phyloP scores from a whole-genome alignment of 2,113 vertebrate species.

The Taurulus bubalis region DNA sequence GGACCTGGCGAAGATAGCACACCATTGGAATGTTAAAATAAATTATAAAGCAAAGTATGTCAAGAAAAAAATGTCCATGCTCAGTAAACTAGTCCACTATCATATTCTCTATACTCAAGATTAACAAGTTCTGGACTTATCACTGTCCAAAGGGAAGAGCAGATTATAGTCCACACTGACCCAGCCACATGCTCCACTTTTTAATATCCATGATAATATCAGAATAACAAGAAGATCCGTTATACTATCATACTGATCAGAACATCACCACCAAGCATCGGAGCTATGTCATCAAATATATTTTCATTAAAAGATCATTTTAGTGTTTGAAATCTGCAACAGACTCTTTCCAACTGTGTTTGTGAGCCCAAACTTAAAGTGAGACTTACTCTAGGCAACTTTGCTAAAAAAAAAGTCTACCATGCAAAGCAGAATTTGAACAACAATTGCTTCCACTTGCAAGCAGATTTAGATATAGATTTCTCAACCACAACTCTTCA shows the following conservation, averaged over 20 bases:
- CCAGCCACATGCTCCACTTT: not conserved
- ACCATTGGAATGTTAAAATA: not conserved
- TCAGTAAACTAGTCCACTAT: not conserved
- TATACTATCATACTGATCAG: slow-evolving; percentile 19
- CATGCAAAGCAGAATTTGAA: not conserved
- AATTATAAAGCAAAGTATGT: too few species aligned
- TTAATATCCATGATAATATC: slow-evolving; percentile 46
- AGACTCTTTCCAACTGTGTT: not conserved
- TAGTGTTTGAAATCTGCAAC: not conserved
- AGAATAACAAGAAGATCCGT: not conserved
- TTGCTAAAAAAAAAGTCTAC: not conserved
- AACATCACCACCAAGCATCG: not conserved
- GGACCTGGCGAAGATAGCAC: too few species aligned
- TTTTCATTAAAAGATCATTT: not conserved
- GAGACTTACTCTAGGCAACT: not conserved
- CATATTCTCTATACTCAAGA: slow-evolving; percentile 3
- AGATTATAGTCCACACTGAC: slow-evolving; percentile 19
- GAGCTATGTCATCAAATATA: not conserved
- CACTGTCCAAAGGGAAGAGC: not conserved
- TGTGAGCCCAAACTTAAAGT: not conserved
- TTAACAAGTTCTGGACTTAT: not conserved
- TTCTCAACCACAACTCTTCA: not conserved
- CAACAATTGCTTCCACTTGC: not conserved
- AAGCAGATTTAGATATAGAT: not conserved
- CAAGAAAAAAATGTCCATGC: not conserved